Percentiles rank a stretch among this genome's conserved stretches.
Evolutionary conservation across 2,888 invertebrate genomes (phyloP).

Genomic region (Ectobius pallidus): DNA sequence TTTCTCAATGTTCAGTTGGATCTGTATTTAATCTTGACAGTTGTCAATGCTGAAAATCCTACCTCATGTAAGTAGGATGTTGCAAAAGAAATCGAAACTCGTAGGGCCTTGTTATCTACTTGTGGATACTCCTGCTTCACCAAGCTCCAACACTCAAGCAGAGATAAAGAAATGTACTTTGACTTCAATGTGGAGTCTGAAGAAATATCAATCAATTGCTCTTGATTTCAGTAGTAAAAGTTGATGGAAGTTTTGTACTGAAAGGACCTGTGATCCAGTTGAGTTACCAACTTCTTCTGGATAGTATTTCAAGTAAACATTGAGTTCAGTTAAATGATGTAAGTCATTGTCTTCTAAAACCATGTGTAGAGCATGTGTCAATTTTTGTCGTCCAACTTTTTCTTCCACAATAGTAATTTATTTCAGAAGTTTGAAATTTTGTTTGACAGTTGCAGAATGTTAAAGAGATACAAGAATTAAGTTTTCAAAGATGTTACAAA

Average conservation of each 20-base stretch:
- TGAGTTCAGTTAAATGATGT: conserved; percentile 4
- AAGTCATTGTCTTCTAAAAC: conserved; percentile 12
- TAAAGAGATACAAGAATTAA: neutral
- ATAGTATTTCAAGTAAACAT: neutral
- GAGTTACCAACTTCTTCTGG: neutral
- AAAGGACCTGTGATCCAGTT: too few species aligned
- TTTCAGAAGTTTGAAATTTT: conserved; percentile 11
- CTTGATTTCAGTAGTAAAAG: too few species aligned
- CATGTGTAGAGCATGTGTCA: neutral
- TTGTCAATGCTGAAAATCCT: conserved; percentile 5
- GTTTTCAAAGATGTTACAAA: conserved; percentile 5
- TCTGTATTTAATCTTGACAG: neutral
- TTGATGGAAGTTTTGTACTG: too few species aligned
- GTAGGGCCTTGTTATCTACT: conserved; percentile 11
- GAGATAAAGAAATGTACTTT: neutral
- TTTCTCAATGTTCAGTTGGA: too few species aligned
- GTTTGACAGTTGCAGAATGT: conserved; percentile 6
- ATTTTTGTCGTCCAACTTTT: neutral
- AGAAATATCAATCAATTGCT: neutral
- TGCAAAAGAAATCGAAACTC: neutral
- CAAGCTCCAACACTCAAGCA: neutral
- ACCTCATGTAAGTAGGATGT: too few species aligned
- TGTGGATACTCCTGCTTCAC: neutral
- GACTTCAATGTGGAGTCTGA: too few species aligned
- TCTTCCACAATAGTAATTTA: conserved; percentile 11